phyloP scores from a whole-genome alignment of 2,113 vertebrate genomes.

The Camelus bactrianus region DNA sequence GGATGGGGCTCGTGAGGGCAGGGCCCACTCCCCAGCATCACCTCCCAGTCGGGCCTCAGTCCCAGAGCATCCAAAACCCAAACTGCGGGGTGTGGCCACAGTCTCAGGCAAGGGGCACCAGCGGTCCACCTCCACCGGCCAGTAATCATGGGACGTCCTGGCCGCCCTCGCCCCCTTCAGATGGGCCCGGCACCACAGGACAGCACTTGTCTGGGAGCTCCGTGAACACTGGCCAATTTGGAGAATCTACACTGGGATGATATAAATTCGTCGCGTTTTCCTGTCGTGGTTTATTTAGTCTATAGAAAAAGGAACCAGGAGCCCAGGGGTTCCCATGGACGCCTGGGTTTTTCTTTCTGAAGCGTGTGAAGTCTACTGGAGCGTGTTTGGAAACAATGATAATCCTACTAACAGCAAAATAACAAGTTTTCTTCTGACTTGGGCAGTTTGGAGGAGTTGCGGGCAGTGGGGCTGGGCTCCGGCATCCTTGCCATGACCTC shows the following conservation, averaged over 20 bases:
- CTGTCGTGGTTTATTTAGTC: background rate
- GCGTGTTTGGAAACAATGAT: background rate
- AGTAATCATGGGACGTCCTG: fast-evolving
- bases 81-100: background rate
- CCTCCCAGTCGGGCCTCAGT: background rate
- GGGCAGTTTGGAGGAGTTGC: background rate
- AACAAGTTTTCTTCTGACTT: background rate
- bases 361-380: fast-evolving
- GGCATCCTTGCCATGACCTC: fast-evolving
- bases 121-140: background rate
- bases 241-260: background rate
- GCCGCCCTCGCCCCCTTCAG: background rate
- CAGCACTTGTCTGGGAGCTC: background rate
- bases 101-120: background rate
- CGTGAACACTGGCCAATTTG: fast-evolving
- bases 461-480: background rate
- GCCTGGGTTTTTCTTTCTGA: background rate
- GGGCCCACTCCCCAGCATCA: background rate
- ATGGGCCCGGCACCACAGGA: background rate
- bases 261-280: background rate
- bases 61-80: background rate
- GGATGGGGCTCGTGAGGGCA: fast-evolving
- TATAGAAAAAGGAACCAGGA: background rate
- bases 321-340: fast-evolving
- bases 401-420: background rate